A percentile compares a stretch with the other conserved stretches of the same genome.
Conservation (phyloP, 2,888 invertebrate genomes). For the Trissonchulus latispiculum region DNA sequence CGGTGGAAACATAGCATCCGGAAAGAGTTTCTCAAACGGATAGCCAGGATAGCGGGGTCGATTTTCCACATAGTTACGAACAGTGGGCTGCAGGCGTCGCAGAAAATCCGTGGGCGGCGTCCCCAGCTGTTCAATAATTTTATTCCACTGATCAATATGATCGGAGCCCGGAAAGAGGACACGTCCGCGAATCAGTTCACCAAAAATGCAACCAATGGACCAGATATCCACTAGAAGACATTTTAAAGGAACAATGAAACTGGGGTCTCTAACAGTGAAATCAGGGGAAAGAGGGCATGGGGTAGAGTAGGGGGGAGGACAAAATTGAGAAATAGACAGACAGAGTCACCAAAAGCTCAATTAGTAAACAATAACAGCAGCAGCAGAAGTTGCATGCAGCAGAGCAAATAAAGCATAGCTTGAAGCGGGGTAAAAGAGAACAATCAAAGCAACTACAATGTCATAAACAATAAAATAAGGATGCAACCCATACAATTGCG, state of each 20-base stretch:
- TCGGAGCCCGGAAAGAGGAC: conserved; percentile 98
- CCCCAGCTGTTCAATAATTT: conserved; percentile 62
- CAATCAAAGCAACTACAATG: too few species aligned
- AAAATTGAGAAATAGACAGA: too few species aligned
- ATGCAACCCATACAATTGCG: too few species aligned
- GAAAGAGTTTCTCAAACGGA: conserved; percentile 89
- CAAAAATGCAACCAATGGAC: conserved; percentile 99
- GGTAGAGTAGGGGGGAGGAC: too few species aligned
- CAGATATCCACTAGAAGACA: conserved; percentile 73
- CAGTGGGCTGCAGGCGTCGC: conserved; percentile 89
- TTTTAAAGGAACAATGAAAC: neutral
- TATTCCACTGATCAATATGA: conserved; percentile 51
- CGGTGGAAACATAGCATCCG: conserved; percentile 89
- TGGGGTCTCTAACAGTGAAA: too few species aligned
- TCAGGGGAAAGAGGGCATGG: too few species aligned
- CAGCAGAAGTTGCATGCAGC: too few species aligned
- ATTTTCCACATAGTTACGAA: conserved; percentile 96
- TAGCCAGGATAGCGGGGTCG: conserved; percentile 87
- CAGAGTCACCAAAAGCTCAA: too few species aligned
- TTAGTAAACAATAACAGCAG: too few species aligned
- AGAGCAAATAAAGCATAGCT: too few species aligned
- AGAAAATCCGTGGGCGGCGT: conserved; percentile 93
- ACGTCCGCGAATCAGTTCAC: conserved; percentile 98
- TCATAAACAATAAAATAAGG: too few species aligned
- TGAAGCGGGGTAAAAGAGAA: too few species aligned